A percentile compares a stretch with the other conserved stretches of the same genome.
Conservation (phyloP, 2,797 vertebrate species). For the Setipinna tenuifilis region DNA sequence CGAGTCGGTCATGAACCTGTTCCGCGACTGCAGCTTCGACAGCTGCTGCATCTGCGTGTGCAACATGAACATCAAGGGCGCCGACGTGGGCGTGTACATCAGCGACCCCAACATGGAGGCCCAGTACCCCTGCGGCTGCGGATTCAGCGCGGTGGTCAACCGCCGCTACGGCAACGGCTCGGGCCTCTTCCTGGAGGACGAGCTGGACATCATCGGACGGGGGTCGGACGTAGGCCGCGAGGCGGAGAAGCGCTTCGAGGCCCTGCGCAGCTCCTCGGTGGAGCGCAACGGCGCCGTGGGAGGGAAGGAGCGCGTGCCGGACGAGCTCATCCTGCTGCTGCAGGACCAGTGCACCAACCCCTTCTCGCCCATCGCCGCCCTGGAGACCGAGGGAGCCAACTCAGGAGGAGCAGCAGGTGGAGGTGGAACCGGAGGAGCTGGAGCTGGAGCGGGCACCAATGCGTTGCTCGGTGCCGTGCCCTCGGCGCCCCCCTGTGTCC, state of each 20-base stretch:
- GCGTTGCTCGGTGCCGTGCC: slow-evolving; percentile 54
- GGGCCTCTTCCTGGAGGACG: slow-evolving; percentile 96
- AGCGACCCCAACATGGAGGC: slow-evolving; percentile 90
- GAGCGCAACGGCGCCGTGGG: slow-evolving; percentile 72
- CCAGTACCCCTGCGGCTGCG: slow-evolving; percentile 91
- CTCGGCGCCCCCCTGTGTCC: slow-evolving; percentile 72
- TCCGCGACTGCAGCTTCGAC: slow-evolving; percentile 99
- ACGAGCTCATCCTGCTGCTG: slow-evolving; percentile 91
- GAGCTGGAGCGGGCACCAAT: background rate
- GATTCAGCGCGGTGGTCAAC: slow-evolving; percentile 98
- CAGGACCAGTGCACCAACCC: slow-evolving; percentile 98
- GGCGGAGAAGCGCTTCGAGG: slow-evolving; percentile 93
- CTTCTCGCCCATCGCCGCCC: slow-evolving; percentile 89
- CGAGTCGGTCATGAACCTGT: slow-evolving; percentile 97
- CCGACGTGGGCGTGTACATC: slow-evolving; percentile 96
- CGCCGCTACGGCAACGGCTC: slow-evolving; percentile 94
- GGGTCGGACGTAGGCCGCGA: slow-evolving; percentile 91
- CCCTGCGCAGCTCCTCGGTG: slow-evolving; percentile 80
- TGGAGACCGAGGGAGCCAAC: slow-evolving; percentile 77
- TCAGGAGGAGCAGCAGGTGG: slow-evolving; percentile 54
- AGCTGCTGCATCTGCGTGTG: slow-evolving; percentile 99
- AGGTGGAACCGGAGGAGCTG: too few species aligned
- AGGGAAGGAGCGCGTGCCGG: slow-evolving; percentile 85
- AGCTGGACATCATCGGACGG: slow-evolving; percentile 94
- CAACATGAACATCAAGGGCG: slow-evolving; percentile 99